Base-by-base conservation (phyloP, 2,888 invertebrate genomes). In the Merodon equestris region DNA sequence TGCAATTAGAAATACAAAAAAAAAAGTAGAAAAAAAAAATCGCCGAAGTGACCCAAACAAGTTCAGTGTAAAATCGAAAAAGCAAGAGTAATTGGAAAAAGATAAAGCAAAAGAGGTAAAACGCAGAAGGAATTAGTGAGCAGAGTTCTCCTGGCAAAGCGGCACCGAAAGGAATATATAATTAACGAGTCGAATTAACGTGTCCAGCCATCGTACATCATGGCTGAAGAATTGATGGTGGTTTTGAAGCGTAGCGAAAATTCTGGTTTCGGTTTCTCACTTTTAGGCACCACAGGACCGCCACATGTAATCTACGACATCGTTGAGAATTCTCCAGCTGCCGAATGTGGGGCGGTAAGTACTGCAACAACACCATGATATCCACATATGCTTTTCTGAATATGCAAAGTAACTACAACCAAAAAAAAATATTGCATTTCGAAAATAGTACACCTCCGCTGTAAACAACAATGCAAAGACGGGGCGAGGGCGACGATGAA, bases 271-370 rank as follows among this genome's bases (percentile, higher is more conserved):
- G 97, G 97, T 86, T 96, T 97, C 91, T 96, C 96, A 86, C 91
- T 97, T 86, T 92, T 96, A 87, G 96, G 96, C 84, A 95, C 95
- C 90, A 95, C 95, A 88, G 96, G 96, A 89, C 93, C 96, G 90
- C 96, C 96, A 88, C 96, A 96, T 89, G 95, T 97, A 89, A 96
- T 97, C 90, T 96, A 96, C 91, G 94, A 96, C 91, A 96, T 97
- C 88, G 93, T 96, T 88, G 96, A 96, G 90, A 95, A 96, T 90
- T 97, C 96, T 85, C 96, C 97, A 89, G 96, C 96, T 84, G 96
- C 96, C 86, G 94, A 94, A 89, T 94, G 95, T 90, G 96, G 87
- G 83, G 84, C 85, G 87, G 87, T 87, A 86, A 87, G 87, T 87
- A 72, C 36, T n/a, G 14, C 38, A 47, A 48, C 36, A 9, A 9